Evolutionary conservation across 2,113 vertebrate species (phyloP), one percentile per base, ranked within the genome.

Genomic region (Myxocyprinus asiaticus): DNA sequence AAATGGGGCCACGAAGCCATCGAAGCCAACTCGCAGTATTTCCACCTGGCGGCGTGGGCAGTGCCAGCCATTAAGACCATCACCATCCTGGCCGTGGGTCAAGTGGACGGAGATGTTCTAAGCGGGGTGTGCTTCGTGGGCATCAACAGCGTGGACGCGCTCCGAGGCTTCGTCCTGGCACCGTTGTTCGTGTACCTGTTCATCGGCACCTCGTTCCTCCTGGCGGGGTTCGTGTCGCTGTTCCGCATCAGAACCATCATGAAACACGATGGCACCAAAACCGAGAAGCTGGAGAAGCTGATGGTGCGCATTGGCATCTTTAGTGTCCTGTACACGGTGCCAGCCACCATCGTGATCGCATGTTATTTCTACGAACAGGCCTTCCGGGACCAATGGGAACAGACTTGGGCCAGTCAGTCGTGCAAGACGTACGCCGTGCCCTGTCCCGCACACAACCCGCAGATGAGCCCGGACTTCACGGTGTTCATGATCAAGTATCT

Each of bases 401-500:
- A 92, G 88, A 96, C 94, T 78, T 98, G 97, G 97, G 91, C 97
- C 86, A 91, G 93, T 3, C 95, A 96, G 88, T 94, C 94, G 64
- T 98, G 96, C 87, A 98, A 96, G 88, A 94, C 93, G 48, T 98
- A 96, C 11, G 96, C 95, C 4, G 94, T 97, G 83, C 96, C 94
- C 0, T 98, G 96, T 84, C 96, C 97, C 2, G 74, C 69, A 64
- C 89, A 91, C 85, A 83, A 85, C 86, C 94, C 95, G 0, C 95
- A 92, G 86, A 94, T 95, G 93, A 96, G 91, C 81, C 97, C 97
- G 0, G 97, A 99, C 90, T 98, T 98, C 91, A 98, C 97, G 0
- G 96, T 99, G 90, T 98, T 97, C 91, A 99, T 99, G 97, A 98
- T 99, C 87, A 98, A 98, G 81, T 99, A 99, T 88, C 96, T 99